Conservation (phyloP, 53 echinoderm and acorn worm genomes). For the Astropecten irregularis region DNA sequence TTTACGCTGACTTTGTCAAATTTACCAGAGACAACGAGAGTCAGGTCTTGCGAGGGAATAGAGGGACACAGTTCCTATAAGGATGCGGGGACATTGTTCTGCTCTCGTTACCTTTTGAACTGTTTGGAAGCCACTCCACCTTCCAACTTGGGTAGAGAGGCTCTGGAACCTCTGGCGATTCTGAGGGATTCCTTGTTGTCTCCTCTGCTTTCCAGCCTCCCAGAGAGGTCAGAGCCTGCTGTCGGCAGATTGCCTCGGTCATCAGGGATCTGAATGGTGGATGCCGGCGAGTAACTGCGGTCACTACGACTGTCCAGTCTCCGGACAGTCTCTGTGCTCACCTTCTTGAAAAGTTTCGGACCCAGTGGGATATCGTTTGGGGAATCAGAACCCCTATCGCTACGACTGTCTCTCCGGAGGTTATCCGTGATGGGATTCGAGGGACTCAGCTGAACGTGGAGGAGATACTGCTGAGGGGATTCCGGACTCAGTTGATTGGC, state of each 20-base stretch:
- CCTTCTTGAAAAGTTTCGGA: constrained; percentile 25
- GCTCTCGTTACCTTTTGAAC: constrained; percentile 48
- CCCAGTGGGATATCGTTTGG: background rate
- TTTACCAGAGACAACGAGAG: too few relatives aligned
- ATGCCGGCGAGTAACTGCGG: constrained; percentile 40
- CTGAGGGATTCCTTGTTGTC: background rate
- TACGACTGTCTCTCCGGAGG: constrained; percentile 32
- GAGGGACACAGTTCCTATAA: too few relatives aligned
- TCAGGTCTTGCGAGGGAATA: too few relatives aligned
- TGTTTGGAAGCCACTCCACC: constrained; percentile 21
- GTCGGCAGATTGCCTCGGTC: constrained; percentile 13
- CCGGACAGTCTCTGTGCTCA: constrained; percentile 3
- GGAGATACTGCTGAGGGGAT: constrained; percentile 25
- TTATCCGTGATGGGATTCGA: constrained; percentile 7
- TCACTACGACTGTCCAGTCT: constrained; percentile 35
- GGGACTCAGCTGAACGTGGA: background rate
- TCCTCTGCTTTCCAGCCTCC: background rate
- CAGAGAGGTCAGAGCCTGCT: constrained; percentile 22
- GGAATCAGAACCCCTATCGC: constrained; percentile 2
- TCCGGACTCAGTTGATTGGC: background rate
- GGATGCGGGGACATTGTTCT: too few relatives aligned
- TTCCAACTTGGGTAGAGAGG: constrained; percentile 36
- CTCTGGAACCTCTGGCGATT: background rate
- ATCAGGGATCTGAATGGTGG: constrained; percentile 10
- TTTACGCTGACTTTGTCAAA: too few relatives aligned